phyloP scores from a whole-genome alignment of 2,797 vertebrate genomes.

The Trichosurus vulpecula region DNA sequence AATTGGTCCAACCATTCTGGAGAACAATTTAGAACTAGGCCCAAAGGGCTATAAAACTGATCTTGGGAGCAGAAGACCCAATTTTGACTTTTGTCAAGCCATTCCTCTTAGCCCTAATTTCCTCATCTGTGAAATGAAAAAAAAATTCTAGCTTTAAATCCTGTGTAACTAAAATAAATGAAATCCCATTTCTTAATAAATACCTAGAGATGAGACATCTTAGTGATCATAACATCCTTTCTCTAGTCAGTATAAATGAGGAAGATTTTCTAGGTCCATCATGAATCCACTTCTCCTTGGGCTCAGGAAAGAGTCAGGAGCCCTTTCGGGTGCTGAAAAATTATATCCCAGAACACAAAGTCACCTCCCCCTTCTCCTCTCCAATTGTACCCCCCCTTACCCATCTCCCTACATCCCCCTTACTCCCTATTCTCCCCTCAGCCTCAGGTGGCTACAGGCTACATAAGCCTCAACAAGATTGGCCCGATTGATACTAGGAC shows the following conservation, averaged over 20 bases:
- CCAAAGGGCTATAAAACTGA: not conserved
- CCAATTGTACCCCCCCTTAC: not conserved
- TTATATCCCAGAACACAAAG: not conserved
- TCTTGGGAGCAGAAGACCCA: not conserved
- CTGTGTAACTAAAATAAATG: not conserved
- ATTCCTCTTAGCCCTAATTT: not conserved
- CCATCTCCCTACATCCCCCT: not conserved
- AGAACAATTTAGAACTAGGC: not conserved
- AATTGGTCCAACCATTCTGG: not conserved
- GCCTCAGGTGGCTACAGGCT: not conserved
- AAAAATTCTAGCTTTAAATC: not conserved
- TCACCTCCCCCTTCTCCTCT: not conserved
- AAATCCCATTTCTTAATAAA: not conserved
- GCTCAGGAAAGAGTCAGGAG: not conserved
- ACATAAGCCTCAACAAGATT: not conserved
- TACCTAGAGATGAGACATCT: not conserved
- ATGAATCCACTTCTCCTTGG: not conserved
- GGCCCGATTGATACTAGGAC: not conserved
- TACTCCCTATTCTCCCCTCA: not conserved
- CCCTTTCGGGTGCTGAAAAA: not conserved
- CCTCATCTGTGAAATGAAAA: not conserved
- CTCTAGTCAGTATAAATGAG: not conserved
- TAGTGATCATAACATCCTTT: not conserved
- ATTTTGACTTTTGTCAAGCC: not conserved
- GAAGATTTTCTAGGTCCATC: not conserved